Evolutionary conservation across 2,113 vertebrate species (phyloP).

Genomic region (Dasyornis broadbenti): DNA sequence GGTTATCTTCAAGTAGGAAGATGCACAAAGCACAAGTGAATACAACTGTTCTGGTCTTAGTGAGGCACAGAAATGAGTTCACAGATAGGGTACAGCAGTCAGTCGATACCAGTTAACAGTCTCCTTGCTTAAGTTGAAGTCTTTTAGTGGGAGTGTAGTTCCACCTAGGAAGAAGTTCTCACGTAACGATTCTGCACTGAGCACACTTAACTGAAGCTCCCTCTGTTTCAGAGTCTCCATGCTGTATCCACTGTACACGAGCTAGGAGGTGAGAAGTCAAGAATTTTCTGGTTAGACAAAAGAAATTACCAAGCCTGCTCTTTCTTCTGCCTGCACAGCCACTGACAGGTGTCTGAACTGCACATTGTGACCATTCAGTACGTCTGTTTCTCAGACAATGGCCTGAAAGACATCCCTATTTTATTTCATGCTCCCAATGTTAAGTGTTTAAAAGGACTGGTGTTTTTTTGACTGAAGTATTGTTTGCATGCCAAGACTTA

Average conservation of each 20-base stretch:
- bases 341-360: not conserved
- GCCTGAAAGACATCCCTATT: not conserved
- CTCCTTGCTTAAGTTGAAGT: slow-evolving; percentile 96
- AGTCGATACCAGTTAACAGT: slow-evolving; percentile 95
- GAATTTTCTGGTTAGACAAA: not conserved
- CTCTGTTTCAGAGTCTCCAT: slow-evolving; percentile 89
- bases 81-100: slow-evolving; percentile 84
- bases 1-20: slow-evolving; percentile 68
- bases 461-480: not conserved
- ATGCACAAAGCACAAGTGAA: slow-evolving; percentile 33
- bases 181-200: slow-evolving; percentile 92
- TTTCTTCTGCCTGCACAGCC: not conserved
- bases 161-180: slow-evolving; percentile 97
- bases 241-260: slow-evolving; percentile 93
- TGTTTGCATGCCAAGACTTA: not conserved
- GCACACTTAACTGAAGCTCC: slow-evolving; percentile 92
- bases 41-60: not conserved
- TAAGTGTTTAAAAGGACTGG: not conserved
- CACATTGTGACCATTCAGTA: not conserved
- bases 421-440: not conserved
- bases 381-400: not conserved
- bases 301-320: not conserved
- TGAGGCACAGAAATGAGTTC: slow-evolving; percentile 32
- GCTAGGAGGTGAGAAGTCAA: slow-evolving; percentile 65
- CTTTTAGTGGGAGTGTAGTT: slow-evolving; percentile 88